A percentile compares a stretch with the other conserved stretches of the same genome.
Conservation (phyloP, 1,140 invertebrate genomes). For the Ptiloglossa arizonensis region DNA sequence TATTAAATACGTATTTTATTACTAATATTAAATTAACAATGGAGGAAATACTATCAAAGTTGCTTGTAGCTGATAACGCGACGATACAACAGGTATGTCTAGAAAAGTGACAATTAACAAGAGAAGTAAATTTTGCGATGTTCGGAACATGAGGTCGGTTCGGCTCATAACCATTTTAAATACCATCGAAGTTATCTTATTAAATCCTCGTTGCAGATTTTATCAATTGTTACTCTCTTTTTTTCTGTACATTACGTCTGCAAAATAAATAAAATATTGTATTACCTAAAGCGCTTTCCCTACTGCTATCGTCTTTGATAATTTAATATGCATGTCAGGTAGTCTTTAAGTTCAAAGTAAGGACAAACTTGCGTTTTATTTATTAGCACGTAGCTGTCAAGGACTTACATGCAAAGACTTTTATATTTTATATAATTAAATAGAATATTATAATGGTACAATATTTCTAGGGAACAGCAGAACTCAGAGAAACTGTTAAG, state of each 20-base stretch:
- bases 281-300: no score
- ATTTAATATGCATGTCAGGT: conserved; percentile 42
- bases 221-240: background rate
- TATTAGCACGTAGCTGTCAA: conserved; percentile 23
- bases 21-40: conserved; percentile 66
- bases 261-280: background rate
- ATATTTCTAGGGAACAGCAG: conserved; percentile 83
- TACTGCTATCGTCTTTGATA: background rate
- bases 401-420: conserved; percentile 8
- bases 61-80: conserved; percentile 81
- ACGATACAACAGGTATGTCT: conserved; percentile 82
- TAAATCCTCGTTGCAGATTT: background rate
- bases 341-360: conserved; percentile 8
- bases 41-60: conserved; percentile 82
- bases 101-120: conserved; percentile 3
- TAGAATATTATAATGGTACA: background rate
- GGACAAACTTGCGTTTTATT: background rate
- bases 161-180: conserved; percentile 28
- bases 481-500: conserved; percentile 85
- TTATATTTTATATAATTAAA: conserved; percentile 19
- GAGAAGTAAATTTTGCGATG: background rate
- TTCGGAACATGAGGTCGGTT: conserved; percentile 63
- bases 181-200: background rate
- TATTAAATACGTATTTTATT: conserved; percentile 33
- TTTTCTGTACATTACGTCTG: background rate